Base-by-base conservation (phyloP, 2,888 invertebrate species). In the Caradrina kadenii region DNA sequence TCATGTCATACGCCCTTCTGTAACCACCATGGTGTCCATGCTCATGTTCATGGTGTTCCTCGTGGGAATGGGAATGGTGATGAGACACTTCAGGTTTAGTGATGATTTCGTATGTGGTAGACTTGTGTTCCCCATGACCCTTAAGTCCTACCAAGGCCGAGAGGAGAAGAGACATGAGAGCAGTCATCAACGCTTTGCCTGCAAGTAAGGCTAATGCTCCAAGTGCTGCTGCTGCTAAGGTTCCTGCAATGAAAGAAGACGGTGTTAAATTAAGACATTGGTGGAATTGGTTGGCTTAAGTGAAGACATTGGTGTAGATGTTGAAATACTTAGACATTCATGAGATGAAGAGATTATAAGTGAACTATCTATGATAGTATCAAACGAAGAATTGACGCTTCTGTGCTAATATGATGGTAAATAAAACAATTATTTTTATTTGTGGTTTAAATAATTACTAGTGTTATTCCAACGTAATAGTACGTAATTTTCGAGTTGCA, bases 171-270 rank as follows among this genome's bases (percentile, higher is more conserved):
- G 98, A 98, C 96, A 98, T 97, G 0, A 98, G 91, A 0, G 97
- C 98, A 0, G 98, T 97, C 97, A 98, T 97, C 13, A 98, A 89
- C 2, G 98, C 98, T 90, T 98, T 98, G n/a, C 98, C 98, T 5
- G 98, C 98, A 22, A 98, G 93, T 7, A 98, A 93, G 0, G 98
- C 98, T 45, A 98, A 88, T 0, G 97, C 97, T 13, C 97, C 98
- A 48, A 98, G 93, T 2, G 97, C 98, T 49, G 98, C 93, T 0
- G 98, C 97, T 73, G 97, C 96, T 3, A 98, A 85, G 0, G 97
- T 97, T 60, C 98, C 98, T 96, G 89, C 1, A 86, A 88, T 42
- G n/a, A 54, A 7, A 53, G 19, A 64, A 52, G n/a, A 2, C 17
- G 0, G 1, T 49, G 1, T 0, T 78, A 5, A 69, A 48, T n/a